Evolutionary conservation across 2,888 invertebrate species (phyloP), one percentile per base, ranked within the genome.

Genomic region (Parnassius mnemosyne): DNA sequence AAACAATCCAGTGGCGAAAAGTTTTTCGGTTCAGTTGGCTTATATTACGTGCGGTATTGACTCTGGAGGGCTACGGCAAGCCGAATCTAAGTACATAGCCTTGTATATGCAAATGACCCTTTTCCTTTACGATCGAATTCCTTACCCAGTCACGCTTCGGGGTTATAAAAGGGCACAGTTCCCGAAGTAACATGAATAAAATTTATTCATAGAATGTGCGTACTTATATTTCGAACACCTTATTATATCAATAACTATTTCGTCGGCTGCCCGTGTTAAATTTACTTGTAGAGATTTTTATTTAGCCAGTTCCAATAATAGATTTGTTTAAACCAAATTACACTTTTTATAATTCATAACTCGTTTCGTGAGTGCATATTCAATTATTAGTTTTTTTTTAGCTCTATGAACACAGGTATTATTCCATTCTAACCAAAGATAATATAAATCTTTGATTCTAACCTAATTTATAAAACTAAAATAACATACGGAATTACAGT

Each of bases 11-110:
- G 76, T 71, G 75, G 74, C 71, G 71, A 75, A 77, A 84, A 83
- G 75, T 81, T 83, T 80, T 78, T 77, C 81, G 80, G 74, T 78
- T 78, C 81, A 78, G 76, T 80, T 75, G 80, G 75, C 76, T 75
- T 81, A 83, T 84, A 86, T 85, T 84, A 82, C 83, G 81, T 81
- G 83, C 81, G 81, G 84, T 86, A 85, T 86, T 81, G 85, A 83
- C 81, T 85, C 80, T 79, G 77, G 73, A 76, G 71, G 71, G 73
- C 75, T 73, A 73, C 76, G 75, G 76, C 75, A 70, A 72, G 73
- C 75, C 79, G 79, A 81, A 84, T 81, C 80, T 80, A 81, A 82
- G 83, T 81, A 84, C 83, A 85, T 83, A 85, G 84, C 83, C 83
- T 80, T 81, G 83, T 85, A 81, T 84, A 87, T 86, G 86, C 80